Base-by-base conservation (phyloP, 2,113 vertebrate genomes). In the Taurulus bubalis region DNA sequence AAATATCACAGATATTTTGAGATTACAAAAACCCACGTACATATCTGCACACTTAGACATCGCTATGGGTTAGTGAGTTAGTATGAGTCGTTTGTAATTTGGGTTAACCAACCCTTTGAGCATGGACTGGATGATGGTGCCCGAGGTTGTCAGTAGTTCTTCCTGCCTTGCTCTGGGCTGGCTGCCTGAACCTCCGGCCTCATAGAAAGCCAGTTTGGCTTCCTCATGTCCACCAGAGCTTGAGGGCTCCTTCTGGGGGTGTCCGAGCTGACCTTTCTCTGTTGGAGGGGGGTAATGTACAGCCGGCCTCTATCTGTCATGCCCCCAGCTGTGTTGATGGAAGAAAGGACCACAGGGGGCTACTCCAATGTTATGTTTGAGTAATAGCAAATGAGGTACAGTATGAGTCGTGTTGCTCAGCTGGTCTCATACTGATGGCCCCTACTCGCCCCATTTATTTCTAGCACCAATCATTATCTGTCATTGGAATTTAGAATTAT, bases 241-340 rank as follows among this genome's bases (percentile, higher is more conserved):
- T 4, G 40, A 82, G 84, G 87, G 60, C 71, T 79, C 65, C 68
- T 71, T 76, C 66, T 66, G 55, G 80, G 30, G 74, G 85, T 74
- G 86, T 86, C 85, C 66, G 56, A 56, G 18, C 56, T 90, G 89
- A 90, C 85, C 90, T 92, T 91, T 88, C 72, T 55, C 71, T 70
- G 67, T 80, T 60, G 80, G 73, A 51, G 76, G 70, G 77, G 71
- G 71, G 66, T 69, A 82, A 66, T 6, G 24, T 66, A 47, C 74
- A 55, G 60, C 53, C 38, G 38, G 64, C 69, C 77, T 85, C 78
- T 66, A 77, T 88, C 84, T 82, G 75, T 53, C 40, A 38, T n/a
- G 72, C 80, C 68, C 69, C 67, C 30, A 70, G 85, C 49, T 45
- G 83, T 81, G 77, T 79, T 81, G 82, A 68, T 68, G 76, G 76